Percentiles rank a stretch among this genome's conserved stretches.
phyloP scores from a whole-genome alignment of 2,797 vertebrate species.

The Mareca penelope region DNA sequence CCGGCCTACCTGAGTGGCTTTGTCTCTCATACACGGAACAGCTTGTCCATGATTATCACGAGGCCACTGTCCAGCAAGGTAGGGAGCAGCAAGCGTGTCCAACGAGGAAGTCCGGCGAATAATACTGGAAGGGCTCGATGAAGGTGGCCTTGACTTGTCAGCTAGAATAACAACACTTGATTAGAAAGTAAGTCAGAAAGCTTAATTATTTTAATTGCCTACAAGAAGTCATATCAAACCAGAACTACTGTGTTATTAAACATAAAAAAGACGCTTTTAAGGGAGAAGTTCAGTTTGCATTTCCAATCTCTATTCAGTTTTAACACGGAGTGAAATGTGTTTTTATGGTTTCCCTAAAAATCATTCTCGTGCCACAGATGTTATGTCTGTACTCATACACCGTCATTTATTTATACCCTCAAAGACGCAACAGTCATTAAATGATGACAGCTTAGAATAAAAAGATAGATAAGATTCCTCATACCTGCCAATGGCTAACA shows the following conservation, averaged over 20 bases:
- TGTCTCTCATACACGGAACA: constrained; percentile 95
- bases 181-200: not conserved
- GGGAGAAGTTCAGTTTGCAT: not conserved
- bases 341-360: not conserved
- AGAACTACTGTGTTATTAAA: not conserved
- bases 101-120: constrained; percentile 89
- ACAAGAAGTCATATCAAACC: not conserved
- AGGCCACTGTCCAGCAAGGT: constrained; percentile 95
- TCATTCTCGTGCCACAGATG: not conserved
- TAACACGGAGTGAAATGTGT: not conserved
- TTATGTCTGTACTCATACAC: not conserved
- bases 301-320: not conserved
- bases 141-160: constrained; percentile 78
- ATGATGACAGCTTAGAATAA: not conserved
- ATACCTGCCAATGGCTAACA: not conserved
- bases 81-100: constrained; percentile 88
- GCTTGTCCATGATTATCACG: constrained; percentile 89
- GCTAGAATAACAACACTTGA: constrained; percentile 45
- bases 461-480: not conserved
- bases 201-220: not conserved
- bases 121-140: constrained; percentile 79
- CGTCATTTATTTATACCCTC: not conserved
- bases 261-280: not conserved
- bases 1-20: constrained; percentile 91
- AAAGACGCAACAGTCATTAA: not conserved